These are phyloP conservation scores for Sminthurides aquaticus DNA, from an alignment of 2,888 invertebrate species.

Conservation along the genomic window DNA sequence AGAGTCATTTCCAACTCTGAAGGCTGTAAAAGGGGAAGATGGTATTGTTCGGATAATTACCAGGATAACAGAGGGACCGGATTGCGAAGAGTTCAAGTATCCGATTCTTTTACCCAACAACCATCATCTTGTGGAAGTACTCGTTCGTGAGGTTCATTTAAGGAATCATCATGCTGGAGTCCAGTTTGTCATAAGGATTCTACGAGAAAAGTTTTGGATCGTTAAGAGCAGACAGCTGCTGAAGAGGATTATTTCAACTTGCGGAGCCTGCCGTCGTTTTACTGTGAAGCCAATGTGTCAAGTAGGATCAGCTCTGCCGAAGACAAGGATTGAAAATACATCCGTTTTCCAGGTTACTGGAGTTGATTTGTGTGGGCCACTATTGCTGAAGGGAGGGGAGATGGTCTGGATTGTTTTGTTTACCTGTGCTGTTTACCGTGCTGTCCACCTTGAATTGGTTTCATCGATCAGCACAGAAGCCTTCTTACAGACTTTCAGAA, in stretches of 20 bases:
- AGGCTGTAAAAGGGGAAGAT: not conserved
- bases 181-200: slow-evolving; percentile 13
- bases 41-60: slow-evolving; percentile 8
- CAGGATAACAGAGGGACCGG: slow-evolving; percentile 1
- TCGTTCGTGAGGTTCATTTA: slow-evolving; percentile 6
- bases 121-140: slow-evolving; percentile 1
- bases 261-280: slow-evolving; percentile 17
- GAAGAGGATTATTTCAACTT: slow-evolving; percentile 19
- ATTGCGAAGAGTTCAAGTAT: not conserved
- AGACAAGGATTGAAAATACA: not conserved
- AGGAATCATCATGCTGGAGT: slow-evolving; percentile 23
- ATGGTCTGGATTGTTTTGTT: not conserved
- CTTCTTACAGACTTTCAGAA: not conserved
- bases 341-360: not conserved
- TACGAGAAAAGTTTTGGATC: slow-evolving; percentile 29
- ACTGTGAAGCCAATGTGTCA: not conserved
- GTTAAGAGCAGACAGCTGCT: slow-evolving; percentile 20
- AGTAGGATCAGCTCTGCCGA: slow-evolving; percentile 8
- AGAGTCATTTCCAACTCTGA: not conserved
- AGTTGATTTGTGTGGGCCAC: not conserved
- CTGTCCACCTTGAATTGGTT: too few relatives aligned
- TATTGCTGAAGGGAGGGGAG: not conserved
- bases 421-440: too few relatives aligned
- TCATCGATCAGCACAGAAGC: too few relatives aligned
- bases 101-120: slow-evolving; percentile 16